Evolutionary conservation across 1,140 invertebrate species (phyloP).

Genomic region (Drosophila arawakana): DNA sequence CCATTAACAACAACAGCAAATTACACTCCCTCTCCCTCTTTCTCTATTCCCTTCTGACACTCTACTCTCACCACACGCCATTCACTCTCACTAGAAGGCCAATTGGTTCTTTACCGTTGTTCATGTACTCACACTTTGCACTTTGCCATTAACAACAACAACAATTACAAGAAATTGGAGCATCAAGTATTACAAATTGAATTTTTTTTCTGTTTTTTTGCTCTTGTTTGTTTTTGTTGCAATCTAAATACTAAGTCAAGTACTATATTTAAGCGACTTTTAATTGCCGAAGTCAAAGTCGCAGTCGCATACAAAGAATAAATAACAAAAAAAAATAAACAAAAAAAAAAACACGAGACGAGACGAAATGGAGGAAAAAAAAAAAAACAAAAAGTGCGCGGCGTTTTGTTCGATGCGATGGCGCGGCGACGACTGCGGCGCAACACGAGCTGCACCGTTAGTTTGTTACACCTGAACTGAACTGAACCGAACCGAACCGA

Average conservation of each 20-base stretch:
- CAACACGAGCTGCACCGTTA: constrained; percentile 72
- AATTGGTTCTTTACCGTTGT: neutral
- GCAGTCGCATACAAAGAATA: constrained; percentile 31
- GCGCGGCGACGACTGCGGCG: constrained; percentile 74
- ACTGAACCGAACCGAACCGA: constrained; percentile 38
- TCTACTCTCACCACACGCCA: neutral
- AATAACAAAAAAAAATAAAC: constrained; percentile 12
- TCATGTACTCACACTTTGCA: constrained; percentile 56
- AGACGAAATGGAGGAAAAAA: constrained; percentile 10
- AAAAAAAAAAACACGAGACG: constrained; percentile 13
- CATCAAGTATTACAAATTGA: neutral
- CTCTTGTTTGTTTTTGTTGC: neutral
- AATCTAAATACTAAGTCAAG: constrained; percentile 19
- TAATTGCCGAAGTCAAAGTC: constrained; percentile 47
- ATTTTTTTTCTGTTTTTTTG: neutral
- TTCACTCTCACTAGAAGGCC: constrained; percentile 14
- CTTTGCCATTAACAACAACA: constrained; percentile 48
- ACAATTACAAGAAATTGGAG: neutral
- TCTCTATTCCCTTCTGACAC: constrained; percentile 1
- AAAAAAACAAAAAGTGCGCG: constrained; percentile 43
- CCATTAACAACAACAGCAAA: constrained; percentile 36
- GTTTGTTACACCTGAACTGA: constrained; percentile 78
- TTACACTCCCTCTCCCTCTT: constrained; percentile 1
- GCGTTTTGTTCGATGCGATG: constrained; percentile 60
- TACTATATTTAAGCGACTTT: constrained; percentile 24